A percentile compares a stretch with the other conserved stretches of the same genome.
Evolutionary conservation across 1,140 invertebrate species (phyloP).

Genomic region (Neodiprion pinetum): DNA sequence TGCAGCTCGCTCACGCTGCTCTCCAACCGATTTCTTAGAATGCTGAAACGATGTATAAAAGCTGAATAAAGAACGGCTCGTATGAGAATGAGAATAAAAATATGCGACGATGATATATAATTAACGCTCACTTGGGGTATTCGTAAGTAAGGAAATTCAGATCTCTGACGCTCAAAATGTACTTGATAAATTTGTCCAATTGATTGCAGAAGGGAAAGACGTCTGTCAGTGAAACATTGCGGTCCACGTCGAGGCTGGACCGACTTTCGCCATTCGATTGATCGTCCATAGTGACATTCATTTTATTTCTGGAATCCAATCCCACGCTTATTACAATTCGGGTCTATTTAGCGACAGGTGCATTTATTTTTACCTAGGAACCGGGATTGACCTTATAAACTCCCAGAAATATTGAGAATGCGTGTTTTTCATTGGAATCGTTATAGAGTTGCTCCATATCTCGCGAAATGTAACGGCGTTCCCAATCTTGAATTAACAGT

Average conservation of each 20-base stretch:
- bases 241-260: background rate
- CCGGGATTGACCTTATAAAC: too few relatives aligned
- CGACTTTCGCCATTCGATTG: too few relatives aligned
- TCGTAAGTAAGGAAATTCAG: constrained; percentile 34
- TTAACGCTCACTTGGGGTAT: constrained; percentile 37
- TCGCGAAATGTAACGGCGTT: too few relatives aligned
- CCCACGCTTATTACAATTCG: too few relatives aligned
- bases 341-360: too few relatives aligned
- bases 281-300: too few relatives aligned
- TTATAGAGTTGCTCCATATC: too few relatives aligned
- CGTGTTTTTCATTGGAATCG: too few relatives aligned
- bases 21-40: constrained; percentile 39
- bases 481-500: too few relatives aligned
- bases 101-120: background rate
- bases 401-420: too few relatives aligned
- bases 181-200: constrained; percentile 37
- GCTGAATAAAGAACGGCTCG: background rate
- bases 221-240: constrained; percentile 26
- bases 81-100: constrained; percentile 1
- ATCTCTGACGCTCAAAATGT: constrained; percentile 32
- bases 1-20: constrained; percentile 44
- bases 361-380: too few relatives aligned
- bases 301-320: too few relatives aligned
- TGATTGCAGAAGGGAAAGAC: constrained; percentile 32
- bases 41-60: constrained; percentile 28